phyloP scores from a whole-genome alignment of 2,113 vertebrate species.

The Mesembrinibis cayennensis region DNA sequence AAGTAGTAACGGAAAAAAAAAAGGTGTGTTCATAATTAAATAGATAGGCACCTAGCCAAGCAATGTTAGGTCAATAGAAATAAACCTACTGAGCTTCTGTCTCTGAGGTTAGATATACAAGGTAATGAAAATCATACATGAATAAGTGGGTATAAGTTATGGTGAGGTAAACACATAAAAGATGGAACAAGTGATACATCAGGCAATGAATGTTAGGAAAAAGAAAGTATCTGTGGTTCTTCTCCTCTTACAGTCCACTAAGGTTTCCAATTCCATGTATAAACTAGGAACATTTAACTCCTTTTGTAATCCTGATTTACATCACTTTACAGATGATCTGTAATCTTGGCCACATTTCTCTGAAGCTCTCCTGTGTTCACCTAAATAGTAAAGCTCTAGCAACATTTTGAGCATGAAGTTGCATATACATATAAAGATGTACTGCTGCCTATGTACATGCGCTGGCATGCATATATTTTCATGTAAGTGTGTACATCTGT shows the following conservation, averaged over 20 bases:
- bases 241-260: neutral
- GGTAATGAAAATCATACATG: neutral
- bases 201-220: neutral
- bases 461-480: rapidly evolving
- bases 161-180: neutral
- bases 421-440: neutral
- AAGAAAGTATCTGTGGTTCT: neutral
- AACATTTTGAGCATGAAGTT: neutral
- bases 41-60: neutral
- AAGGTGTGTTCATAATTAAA: neutral
- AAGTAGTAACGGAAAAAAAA: neutral
- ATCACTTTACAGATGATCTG: neutral
- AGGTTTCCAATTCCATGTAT: neutral
- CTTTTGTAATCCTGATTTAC: neutral
- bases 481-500: neutral
- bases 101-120: neutral
- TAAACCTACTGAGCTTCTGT: neutral
- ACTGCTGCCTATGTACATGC: neutral
- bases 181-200: neutral
- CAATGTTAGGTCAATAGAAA: neutral
- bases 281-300: neutral
- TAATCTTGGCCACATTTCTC: neutral
- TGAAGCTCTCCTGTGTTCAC: neutral
- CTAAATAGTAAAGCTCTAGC: neutral
- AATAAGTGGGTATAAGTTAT: neutral